phyloP scores from a whole-genome alignment of 2,888 invertebrate genomes.

The Ectobius pallidus region DNA sequence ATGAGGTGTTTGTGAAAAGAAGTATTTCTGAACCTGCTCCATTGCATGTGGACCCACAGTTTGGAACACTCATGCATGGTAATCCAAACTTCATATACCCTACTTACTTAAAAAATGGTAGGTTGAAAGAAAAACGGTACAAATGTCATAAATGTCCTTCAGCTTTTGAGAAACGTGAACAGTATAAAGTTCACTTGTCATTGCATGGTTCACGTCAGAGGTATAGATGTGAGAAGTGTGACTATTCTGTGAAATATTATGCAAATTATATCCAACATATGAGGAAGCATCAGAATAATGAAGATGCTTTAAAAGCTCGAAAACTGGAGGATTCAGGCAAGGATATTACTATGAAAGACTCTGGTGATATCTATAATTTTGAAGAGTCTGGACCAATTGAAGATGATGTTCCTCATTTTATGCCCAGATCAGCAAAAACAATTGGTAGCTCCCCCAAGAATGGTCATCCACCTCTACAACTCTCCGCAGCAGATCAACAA shows the following conservation, averaged over 20 bases:
- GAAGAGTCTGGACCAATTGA: background rate
- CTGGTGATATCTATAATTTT: slow-evolving; percentile 37
- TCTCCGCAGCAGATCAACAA: slow-evolving; percentile 67
- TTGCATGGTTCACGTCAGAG: slow-evolving; percentile 84
- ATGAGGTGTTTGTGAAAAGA: background rate
- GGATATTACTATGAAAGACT: slow-evolving; percentile 31
- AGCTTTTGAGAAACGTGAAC: slow-evolving; percentile 83
- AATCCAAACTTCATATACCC: slow-evolving; percentile 80
- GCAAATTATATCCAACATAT: slow-evolving; percentile 84
- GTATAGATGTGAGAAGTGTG: slow-evolving; percentile 82
- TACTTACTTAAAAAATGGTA: slow-evolving; percentile 74
- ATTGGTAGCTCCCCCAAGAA: slow-evolving; percentile 42
- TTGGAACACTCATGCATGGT: slow-evolving; percentile 71
- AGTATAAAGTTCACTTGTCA: slow-evolving; percentile 81
- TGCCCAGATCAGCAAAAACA: slow-evolving; percentile 35
- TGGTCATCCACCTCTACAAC: slow-evolving; percentile 59
- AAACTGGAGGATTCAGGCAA: slow-evolving; percentile 43
- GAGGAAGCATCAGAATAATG: slow-evolving; percentile 77
- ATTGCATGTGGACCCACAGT: slow-evolving; percentile 68
- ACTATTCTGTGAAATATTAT: slow-evolving; percentile 87
- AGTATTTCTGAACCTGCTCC: slow-evolving; percentile 35
- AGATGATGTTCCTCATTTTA: background rate
- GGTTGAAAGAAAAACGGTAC: slow-evolving; percentile 76
- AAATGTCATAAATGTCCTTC: slow-evolving; percentile 88
- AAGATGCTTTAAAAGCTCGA: slow-evolving; percentile 67